These are phyloP conservation scores for Semnopithecus entellus DNA, from an alignment of 2,113 vertebrate genomes.

Conservation along the genomic window DNA sequence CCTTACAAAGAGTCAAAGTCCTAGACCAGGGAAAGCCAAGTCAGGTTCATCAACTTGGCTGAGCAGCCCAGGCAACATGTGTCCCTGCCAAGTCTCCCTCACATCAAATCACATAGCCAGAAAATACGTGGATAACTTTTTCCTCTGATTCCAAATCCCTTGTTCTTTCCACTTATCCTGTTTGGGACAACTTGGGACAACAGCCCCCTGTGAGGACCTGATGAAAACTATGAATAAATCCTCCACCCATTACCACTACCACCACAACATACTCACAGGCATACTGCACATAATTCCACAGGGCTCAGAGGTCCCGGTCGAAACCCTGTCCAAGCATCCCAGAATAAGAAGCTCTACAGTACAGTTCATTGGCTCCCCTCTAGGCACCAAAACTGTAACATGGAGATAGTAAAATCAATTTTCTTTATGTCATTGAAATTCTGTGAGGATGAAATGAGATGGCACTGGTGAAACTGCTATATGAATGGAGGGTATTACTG, in stretches of 20 bases:
- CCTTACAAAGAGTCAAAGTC: no score
- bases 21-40: background rate
- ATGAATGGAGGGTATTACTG: background rate
- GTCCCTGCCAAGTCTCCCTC: background rate
- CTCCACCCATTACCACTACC: background rate
- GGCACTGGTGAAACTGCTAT: background rate
- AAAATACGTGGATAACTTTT: background rate
- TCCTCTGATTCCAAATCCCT: background rate
- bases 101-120: background rate
- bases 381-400: background rate
- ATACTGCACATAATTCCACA: background rate
- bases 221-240: background rate
- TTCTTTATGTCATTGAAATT: background rate
- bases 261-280: no score
- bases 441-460: background rate
- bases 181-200: background rate
- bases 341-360: background rate
- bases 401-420: background rate
- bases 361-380: background rate
- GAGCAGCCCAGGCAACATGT: background rate
- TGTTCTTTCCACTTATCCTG: background rate
- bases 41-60: background rate
- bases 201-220: background rate
- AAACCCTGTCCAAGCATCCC: background rate
- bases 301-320: background rate